These are phyloP conservation scores for Gobio gobio DNA, from an alignment of 2,113 vertebrate genomes.

Conservation along the genomic window DNA sequence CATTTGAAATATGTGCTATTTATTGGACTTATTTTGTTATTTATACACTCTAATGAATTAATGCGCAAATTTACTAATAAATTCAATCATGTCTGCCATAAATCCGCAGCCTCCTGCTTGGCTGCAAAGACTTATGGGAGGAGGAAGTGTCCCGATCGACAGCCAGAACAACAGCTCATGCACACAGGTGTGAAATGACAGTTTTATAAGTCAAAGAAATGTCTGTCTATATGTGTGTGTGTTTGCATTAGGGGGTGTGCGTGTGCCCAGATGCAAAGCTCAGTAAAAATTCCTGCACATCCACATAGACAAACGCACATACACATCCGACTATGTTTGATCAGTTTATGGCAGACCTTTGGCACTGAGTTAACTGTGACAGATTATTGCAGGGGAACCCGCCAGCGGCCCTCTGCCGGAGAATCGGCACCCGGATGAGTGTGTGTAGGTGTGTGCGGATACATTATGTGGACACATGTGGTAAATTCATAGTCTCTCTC, in stretches of 20 bases:
- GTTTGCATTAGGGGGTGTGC: constrained; percentile 53
- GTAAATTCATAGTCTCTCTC: constrained; percentile 34
- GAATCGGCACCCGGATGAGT: constrained; percentile 47
- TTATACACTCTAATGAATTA: constrained; percentile 13
- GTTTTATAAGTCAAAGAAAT: constrained; percentile 52
- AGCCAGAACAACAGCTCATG: constrained; percentile 36
- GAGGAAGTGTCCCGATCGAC: constrained; percentile 15
- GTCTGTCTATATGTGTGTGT: constrained; percentile 59
- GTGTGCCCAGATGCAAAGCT: constrained; percentile 61
- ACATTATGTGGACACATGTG: constrained; percentile 12
- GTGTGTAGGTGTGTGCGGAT: constrained; percentile 44
- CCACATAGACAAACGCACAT: constrained; percentile 45
- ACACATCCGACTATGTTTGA: constrained; percentile 66
- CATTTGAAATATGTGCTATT: constrained; percentile 4
- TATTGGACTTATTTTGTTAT: constrained; percentile 25
- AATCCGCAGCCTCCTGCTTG: background rate
- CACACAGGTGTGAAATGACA: constrained; percentile 47
- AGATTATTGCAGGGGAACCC: constrained; percentile 74
- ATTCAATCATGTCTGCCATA: background rate
- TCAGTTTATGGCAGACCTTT: constrained; percentile 69
- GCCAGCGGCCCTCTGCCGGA: constrained; percentile 51
- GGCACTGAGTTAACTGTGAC: constrained; percentile 66
- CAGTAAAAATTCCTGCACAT: constrained; percentile 71
- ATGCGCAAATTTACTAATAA: constrained; percentile 12
- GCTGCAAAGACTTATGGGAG: constrained; percentile 41